Evolutionary conservation across 2,797 vertebrate genomes (phyloP).

Genomic region (Neopelma chrysocephalum): DNA sequence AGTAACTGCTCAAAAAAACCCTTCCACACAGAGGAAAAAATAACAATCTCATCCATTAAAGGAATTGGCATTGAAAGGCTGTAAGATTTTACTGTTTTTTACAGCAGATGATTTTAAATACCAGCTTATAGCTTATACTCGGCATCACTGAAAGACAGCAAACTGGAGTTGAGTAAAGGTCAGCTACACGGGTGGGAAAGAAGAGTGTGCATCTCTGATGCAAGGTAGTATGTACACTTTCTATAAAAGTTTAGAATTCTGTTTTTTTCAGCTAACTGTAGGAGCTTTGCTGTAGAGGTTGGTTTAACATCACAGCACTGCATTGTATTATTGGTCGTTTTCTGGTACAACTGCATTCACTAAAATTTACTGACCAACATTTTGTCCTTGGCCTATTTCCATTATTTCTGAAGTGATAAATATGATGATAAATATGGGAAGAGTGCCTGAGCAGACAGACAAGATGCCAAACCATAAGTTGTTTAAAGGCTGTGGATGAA

Average conservation of each 20-base stretch:
- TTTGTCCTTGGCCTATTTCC: background rate
- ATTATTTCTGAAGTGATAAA: background rate
- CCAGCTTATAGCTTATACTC: background rate
- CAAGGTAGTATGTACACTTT: background rate
- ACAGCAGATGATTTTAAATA: background rate
- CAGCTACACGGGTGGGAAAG: background rate
- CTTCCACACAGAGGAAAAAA: background rate
- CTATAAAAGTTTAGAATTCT: background rate
- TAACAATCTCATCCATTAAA: background rate
- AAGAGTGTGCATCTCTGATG: background rate
- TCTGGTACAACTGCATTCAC: background rate
- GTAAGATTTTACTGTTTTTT: background rate
- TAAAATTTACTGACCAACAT: background rate
- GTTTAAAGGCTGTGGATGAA: slow-evolving; percentile 5
- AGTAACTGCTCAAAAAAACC: background rate
- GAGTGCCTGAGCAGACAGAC: background rate
- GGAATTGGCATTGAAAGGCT: background rate
- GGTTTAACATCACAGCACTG: background rate
- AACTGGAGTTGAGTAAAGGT: background rate
- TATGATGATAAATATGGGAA: background rate
- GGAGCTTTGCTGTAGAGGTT: background rate
- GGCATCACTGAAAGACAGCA: background rate
- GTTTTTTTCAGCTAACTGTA: background rate
- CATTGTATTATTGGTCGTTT: background rate
- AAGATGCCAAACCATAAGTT: background rate